A percentile compares a stretch with the other conserved stretches of the same genome.
Conservation (phyloP, 2,797 vertebrate genomes). For the Telmatherina bonti region DNA sequence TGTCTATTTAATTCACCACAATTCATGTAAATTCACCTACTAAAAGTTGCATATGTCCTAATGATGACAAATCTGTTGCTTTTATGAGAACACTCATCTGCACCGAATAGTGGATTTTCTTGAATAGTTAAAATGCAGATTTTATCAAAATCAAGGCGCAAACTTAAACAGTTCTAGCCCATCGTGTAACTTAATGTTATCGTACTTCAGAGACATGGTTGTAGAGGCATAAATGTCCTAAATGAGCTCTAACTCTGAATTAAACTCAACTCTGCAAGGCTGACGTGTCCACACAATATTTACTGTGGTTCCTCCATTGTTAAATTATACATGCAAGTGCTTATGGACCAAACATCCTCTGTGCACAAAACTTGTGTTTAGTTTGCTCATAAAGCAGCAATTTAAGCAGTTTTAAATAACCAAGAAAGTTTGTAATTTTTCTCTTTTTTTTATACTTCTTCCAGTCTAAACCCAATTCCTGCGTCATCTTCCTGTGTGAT, state of each 20-base stretch:
- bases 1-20: not conserved
- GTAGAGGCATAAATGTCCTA: not conserved
- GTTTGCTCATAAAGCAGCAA: not conserved
- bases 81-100: not conserved
- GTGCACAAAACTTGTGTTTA: not conserved
- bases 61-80: not conserved
- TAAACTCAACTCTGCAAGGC: conserved; percentile 8
- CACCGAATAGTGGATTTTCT: not conserved
- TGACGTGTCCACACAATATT: conserved; percentile 12
- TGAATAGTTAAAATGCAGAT: not conserved
- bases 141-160: not conserved
- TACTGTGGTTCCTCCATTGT: conserved; percentile 20
- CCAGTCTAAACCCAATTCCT: conserved; percentile 89
- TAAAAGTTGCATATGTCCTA: not conserved
- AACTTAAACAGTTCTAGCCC: not conserved
- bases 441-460: not conserved
- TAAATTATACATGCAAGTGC: conserved; percentile 45
- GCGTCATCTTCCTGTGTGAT: conserved; percentile 87
- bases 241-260: conserved; percentile 22
- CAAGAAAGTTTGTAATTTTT: not conserved
- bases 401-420: not conserved
- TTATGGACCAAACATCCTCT: not conserved
- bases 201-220: not conserved
- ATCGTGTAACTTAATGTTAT: not conserved
- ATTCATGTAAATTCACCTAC: not conserved